Evolutionary conservation across 2,797 vertebrate genomes (phyloP), one percentile per base, ranked within the genome.

Genomic region (Salmo trutta): DNA sequence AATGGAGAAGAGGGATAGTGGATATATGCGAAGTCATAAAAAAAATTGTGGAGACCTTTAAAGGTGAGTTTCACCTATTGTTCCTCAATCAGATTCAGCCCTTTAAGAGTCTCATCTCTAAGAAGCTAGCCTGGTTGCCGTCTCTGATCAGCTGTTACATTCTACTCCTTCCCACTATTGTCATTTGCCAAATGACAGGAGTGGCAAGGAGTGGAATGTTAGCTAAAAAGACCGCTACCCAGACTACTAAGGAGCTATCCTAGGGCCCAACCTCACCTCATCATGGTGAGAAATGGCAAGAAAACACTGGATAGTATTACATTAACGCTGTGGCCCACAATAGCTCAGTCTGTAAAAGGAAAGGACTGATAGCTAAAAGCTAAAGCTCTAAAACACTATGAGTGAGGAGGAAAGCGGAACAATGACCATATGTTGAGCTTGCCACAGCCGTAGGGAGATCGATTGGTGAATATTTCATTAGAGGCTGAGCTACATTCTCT

Each of bases 381-480:
- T 52, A 65, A 56, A 5, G 2, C 31, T 82, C 75, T 66, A 21
- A 10, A 47, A 47, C 41, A 47, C 10, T 14, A 12, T 21, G 72
- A 76, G 81, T 75, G 53, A 56, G 73, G 71, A 74, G 41, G 41
- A 47, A 74, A 85, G 77, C 52, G 73, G 74, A 89, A 91, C 91
- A 91, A 91, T 90, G 91, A 88, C 89, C 91, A 92, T 92, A 91
- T 91, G 91, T 83, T 12, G 83, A 82, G 90, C 88, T 81, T 69
- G 82, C 87, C 79, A 79, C 77, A 86, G 87, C 88, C 86, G 74
- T 81, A 29, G 82, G 88, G 90, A 85, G 81, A 86, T 84, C 56
- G 70, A 88, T 79, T 81, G 84, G 80, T 91, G 88, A 91, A 91
- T 91, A 90, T 92, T 94, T 92, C 86, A 92, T 91, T 80, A 90